These are phyloP conservation scores for Salvator merianae DNA, from an alignment of 2,113 vertebrate species.

Conservation along the genomic window DNA sequence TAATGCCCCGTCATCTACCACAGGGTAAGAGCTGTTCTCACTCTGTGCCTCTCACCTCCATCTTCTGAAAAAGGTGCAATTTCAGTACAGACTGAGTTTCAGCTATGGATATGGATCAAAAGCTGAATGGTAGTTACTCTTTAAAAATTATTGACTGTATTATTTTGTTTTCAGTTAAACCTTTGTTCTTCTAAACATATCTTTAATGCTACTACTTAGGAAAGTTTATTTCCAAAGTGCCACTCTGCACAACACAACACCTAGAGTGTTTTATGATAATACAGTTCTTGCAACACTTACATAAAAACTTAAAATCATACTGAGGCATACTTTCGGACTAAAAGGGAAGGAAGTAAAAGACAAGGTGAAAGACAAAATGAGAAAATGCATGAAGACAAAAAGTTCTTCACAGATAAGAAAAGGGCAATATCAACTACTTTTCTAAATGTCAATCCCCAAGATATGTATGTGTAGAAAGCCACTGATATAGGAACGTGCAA, in stretches of 20 bases:
- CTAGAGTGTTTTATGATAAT: background rate
- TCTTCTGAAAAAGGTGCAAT: background rate
- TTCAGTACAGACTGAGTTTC: background rate
- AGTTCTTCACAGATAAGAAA: background rate
- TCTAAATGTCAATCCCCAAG: too few species aligned
- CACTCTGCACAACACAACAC: background rate
- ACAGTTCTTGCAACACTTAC: background rate
- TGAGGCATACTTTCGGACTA: too few species aligned
- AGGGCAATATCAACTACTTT: background rate
- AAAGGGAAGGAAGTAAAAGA: background rate
- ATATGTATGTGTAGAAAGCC: too few species aligned
- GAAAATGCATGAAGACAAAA: background rate
- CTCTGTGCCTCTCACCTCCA: too few species aligned
- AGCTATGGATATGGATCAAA: background rate
- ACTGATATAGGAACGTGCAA: too few species aligned
- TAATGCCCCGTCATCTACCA: too few species aligned
- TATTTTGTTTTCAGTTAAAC: background rate
- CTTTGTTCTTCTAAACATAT: background rate
- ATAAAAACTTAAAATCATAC: background rate
- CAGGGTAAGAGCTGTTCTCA: too few species aligned
- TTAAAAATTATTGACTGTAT: background rate
- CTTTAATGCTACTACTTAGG: conserved; percentile 1
- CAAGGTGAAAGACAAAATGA: background rate
- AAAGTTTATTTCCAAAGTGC: background rate
- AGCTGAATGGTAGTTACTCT: background rate